Percentiles rank a stretch among this genome's conserved stretches.
These are phyloP conservation scores for Drosophila vallismaia DNA, from an alignment of 2,888 invertebrate genomes.

Conservation along the genomic window DNA sequence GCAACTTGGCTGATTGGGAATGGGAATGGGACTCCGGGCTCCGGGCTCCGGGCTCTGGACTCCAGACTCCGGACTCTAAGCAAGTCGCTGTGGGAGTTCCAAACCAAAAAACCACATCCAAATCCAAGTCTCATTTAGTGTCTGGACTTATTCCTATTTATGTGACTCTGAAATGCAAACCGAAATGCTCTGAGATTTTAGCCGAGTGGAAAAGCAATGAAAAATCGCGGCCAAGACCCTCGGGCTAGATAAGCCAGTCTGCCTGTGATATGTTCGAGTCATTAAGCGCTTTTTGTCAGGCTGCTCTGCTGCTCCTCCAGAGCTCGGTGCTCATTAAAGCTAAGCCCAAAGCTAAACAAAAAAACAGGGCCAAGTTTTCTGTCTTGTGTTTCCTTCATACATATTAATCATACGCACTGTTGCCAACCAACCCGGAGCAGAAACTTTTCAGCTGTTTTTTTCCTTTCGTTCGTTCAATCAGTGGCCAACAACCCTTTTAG, in stretches of 20 bases:
- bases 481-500: constrained; percentile 63
- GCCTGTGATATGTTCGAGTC: constrained; percentile 62
- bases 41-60: no score
- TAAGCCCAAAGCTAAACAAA: constrained; percentile 57
- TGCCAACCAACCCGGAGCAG: constrained; percentile 34
- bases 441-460: constrained; percentile 42
- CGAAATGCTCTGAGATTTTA: constrained; percentile 47
- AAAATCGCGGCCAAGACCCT: constrained; percentile 24
- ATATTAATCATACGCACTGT: constrained; percentile 55
- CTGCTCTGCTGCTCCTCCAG: constrained; percentile 12
- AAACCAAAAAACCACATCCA: constrained; percentile 24
- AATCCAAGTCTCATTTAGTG: constrained; percentile 46
- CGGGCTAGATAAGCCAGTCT: constrained; percentile 51
- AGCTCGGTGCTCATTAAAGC: constrained; percentile 58
- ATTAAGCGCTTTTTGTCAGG: constrained; percentile 56
- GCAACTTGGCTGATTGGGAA: constrained; percentile 17
- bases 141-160: constrained; percentile 67
- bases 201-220: constrained; percentile 15
- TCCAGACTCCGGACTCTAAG: neutral
- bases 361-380: constrained; percentile 23
- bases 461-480: constrained; percentile 36
- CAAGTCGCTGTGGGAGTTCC: neutral
- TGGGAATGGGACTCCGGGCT: no score
- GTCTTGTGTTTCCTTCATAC: constrained; percentile 26
- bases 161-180: constrained; percentile 70